phyloP scores from a whole-genome alignment of 2,888 invertebrate genomes.

The Orthonevra nobilis region DNA sequence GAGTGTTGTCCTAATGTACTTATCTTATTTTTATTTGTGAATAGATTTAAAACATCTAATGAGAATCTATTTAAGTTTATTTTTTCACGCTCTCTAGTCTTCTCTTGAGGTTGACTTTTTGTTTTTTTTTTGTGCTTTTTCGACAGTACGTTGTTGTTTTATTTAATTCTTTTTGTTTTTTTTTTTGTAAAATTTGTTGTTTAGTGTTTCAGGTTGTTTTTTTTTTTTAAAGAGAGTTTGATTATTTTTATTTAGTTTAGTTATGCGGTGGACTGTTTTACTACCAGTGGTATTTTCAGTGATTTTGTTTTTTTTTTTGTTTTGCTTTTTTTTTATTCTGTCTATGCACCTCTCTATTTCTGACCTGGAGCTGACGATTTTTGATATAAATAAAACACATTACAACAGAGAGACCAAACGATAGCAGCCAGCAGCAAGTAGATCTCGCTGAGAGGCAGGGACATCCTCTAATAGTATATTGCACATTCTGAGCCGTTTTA shows the following conservation, averaged over 20 bases:
- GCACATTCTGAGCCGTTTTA: constrained; percentile 6
- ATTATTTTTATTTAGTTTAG: constrained; percentile 40
- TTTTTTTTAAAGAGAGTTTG: constrained; percentile 37
- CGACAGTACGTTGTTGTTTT: background rate
- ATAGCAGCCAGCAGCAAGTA: constrained; percentile 19
- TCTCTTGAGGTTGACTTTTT: constrained; percentile 48
- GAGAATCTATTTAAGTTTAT: constrained; percentile 69
- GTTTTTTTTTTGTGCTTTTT: constrained; percentile 32
- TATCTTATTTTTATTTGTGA: constrained; percentile 65
- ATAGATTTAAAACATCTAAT: constrained; percentile 68
- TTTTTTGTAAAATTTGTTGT: constrained; percentile 56
- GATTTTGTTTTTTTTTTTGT: constrained; percentile 45
- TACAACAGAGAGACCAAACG: constrained; percentile 71
- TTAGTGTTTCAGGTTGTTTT: constrained; percentile 54
- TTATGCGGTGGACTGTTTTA: constrained; percentile 42
- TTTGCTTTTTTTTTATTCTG: constrained; percentile 23
- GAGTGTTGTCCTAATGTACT: constrained; percentile 68
- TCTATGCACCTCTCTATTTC: constrained; percentile 73
- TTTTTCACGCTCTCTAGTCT: constrained; percentile 47
- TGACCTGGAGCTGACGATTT: constrained; percentile 75
- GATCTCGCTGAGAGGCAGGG: constrained; percentile 45
- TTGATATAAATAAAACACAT: constrained; percentile 74
- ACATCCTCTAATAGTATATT: constrained; percentile 42
- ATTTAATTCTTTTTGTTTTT: constrained; percentile 27
- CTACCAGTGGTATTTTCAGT: constrained; percentile 63